Conservation (phyloP, 1,140 invertebrate species). For the Monomorium pharaonis region DNA sequence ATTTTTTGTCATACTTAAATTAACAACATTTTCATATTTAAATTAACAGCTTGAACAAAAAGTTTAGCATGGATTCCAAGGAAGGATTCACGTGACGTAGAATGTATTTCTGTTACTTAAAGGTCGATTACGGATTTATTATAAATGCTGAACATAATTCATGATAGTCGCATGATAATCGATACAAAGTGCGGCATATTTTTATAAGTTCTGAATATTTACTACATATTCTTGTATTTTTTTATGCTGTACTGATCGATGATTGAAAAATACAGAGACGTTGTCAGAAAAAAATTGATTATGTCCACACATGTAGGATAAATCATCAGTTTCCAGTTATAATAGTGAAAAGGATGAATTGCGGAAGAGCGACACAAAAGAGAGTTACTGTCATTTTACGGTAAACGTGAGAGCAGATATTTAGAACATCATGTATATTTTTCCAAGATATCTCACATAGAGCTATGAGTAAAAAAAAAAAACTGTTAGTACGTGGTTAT, state of each 20-base stretch:
- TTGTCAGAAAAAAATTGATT: not conserved
- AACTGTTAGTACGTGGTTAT: not conserved
- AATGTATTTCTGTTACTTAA: not conserved
- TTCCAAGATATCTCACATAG: not conserved
- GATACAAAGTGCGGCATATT: not conserved
- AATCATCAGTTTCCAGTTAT: not conserved
- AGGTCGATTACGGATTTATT: not conserved
- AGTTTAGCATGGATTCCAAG: too few species aligned
- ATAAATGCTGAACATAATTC: not conserved
- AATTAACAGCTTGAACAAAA: too few species aligned
- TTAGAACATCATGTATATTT: not conserved
- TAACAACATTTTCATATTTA: too few species aligned
- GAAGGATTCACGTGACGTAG: too few species aligned
- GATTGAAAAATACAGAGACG: not conserved
- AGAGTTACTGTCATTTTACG: not conserved
- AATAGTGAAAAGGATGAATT: not conserved
- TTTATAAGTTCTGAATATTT: conserved; percentile 6
- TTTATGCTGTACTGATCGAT: not conserved
- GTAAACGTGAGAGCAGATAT: not conserved
- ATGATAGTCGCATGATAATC: not conserved
- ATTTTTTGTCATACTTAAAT: too few species aligned
- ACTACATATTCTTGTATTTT: not conserved
- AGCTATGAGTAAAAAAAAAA: not conserved
- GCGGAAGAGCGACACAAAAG: not conserved
- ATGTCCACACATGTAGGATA: not conserved